Conservation (phyloP, 2,888 invertebrate species). For the Parapristionchus giblindavisi region DNA sequence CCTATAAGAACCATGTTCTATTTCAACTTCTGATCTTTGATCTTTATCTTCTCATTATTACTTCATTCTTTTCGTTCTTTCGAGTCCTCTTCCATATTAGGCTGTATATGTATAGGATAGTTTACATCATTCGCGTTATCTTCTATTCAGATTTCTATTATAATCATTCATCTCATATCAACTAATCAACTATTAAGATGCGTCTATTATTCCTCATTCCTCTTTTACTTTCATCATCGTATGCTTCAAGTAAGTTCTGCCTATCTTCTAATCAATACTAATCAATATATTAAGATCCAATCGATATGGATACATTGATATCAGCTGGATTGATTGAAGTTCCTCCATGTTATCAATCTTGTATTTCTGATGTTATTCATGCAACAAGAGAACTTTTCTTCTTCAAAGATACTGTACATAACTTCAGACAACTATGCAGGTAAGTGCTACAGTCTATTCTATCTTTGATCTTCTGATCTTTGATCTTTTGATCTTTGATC, state of each 20-base stretch:
- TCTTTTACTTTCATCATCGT: not conserved
- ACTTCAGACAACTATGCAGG: constrained; percentile 32
- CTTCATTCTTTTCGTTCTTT: not conserved
- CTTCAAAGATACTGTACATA: constrained; percentile 34
- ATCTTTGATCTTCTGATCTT: too few species aligned
- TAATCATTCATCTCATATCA: not conserved
- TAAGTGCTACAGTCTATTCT: not conserved
- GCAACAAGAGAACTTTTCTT: constrained; percentile 23
- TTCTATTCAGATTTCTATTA: not conserved
- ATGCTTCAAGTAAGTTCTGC: constrained; percentile 9
- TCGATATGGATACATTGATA: constrained; percentile 15
- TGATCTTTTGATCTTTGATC: not conserved
- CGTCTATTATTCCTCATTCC: not conserved
- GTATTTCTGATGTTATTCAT: constrained; percentile 31
- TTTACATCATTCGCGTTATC: not conserved
- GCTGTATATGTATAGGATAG: too few species aligned
- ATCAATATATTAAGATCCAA: not conserved
- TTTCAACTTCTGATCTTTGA: not conserved
- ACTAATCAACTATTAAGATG: not conserved
- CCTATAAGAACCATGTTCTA: not conserved
- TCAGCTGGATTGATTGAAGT: not conserved
- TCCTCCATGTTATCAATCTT: constrained; percentile 9
- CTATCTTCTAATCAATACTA: not conserved
- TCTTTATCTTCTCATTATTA: not conserved
- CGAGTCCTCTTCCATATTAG: not conserved